These are phyloP conservation scores for Agrotis puta DNA, from an alignment of 2,888 invertebrate genomes.

Conservation along the genomic window DNA sequence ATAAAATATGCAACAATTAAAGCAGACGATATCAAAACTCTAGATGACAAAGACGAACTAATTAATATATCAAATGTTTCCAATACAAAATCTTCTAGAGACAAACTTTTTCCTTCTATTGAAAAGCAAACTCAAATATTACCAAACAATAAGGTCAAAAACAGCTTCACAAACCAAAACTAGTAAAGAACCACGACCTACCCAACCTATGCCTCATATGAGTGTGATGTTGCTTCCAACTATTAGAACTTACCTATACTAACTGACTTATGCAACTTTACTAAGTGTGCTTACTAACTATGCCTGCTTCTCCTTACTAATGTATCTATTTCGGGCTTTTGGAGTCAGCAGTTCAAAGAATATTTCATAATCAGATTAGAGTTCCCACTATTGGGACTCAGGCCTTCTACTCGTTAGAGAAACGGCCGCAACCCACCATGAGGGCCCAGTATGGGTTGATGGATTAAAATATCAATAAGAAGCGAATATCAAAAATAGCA, in stretches of 20 bases:
- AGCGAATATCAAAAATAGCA: constrained; percentile 17
- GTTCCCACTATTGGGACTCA: neutral
- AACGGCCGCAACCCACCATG: neutral
- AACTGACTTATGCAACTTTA: constrained; percentile 67
- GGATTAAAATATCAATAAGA: constrained; percentile 7
- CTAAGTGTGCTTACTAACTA: constrained; percentile 71
- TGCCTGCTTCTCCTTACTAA: constrained; percentile 84
- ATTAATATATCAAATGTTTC: neutral
- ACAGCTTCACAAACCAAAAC: constrained; percentile 68
- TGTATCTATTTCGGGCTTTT: constrained; percentile 79
- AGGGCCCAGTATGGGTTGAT: neutral
- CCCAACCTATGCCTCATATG: constrained; percentile 73
- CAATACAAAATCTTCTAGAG: neutral
- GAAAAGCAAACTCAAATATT: neutral
- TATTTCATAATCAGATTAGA: neutral
- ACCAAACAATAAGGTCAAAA: constrained; percentile 60
- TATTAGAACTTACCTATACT: constrained; percentile 68
- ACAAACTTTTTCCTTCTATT: neutral
- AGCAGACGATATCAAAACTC: neutral
- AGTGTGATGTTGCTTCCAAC: constrained; percentile 76
- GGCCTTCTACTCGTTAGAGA: neutral
- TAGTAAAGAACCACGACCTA: constrained; percentile 68
- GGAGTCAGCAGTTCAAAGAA: constrained; percentile 75
- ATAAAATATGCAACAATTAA: neutral
- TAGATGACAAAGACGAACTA: neutral